These are phyloP conservation scores for Epizoanthus ramosus DNA, from an alignment of 92 coral and sea anemone genomes.

Conservation along the genomic window DNA sequence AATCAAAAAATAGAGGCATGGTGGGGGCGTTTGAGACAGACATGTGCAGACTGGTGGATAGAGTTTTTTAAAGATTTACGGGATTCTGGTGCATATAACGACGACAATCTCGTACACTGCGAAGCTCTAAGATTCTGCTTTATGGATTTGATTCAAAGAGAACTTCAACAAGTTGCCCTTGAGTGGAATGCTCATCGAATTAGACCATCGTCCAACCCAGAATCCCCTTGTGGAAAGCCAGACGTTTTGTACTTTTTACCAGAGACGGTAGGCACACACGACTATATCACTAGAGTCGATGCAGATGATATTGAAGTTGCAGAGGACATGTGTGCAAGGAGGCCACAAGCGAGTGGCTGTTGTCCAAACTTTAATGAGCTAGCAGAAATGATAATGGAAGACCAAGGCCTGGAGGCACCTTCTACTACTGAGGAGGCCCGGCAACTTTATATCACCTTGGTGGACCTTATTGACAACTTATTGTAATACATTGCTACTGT, in stretches of 20 bases:
- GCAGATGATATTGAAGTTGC: slow-evolving; percentile 46
- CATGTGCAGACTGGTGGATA: too few relatives aligned
- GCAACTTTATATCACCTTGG: too few relatives aligned
- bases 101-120: slow-evolving; percentile 25
- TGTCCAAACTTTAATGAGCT: slow-evolving; percentile 45
- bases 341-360: slow-evolving; percentile 43
- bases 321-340: slow-evolving; percentile 36
- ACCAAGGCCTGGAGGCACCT: slow-evolving; percentile 29
- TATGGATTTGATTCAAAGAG: slow-evolving; percentile 45
- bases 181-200: slow-evolving; percentile 54
- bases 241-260: slow-evolving; percentile 54
- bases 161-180: slow-evolving; percentile 45
- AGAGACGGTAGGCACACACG: slow-evolving; percentile 37
- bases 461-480: too few relatives aligned
- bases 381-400: slow-evolving; percentile 52
- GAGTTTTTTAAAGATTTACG: neutral
- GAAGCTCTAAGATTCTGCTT: slow-evolving; percentile 41
- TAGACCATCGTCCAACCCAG: slow-evolving; percentile 46
- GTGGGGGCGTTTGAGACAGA: too few relatives aligned
- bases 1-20: too few relatives aligned
- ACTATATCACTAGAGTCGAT: slow-evolving; percentile 40
- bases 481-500: too few relatives aligned
- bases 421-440: too few relatives aligned
- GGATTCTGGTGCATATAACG: slow-evolving; percentile 34
- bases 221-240: slow-evolving; percentile 50